Percentiles rank a stretch among this genome's conserved stretches.
Conservation (phyloP, 1,140 invertebrate genomes). For the Drosophila micromelanica region DNA sequence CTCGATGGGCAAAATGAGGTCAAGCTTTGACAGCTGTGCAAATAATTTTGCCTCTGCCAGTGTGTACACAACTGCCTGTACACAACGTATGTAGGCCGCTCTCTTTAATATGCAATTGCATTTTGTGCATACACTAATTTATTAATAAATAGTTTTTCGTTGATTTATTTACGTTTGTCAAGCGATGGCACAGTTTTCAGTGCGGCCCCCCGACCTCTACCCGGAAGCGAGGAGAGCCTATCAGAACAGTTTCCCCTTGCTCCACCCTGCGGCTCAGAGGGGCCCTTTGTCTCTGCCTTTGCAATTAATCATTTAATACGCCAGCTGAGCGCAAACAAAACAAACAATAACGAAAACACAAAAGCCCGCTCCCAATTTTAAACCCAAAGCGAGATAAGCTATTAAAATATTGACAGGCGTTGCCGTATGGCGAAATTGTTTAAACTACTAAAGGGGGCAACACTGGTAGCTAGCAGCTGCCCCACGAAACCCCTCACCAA, state of each 20-base stretch:
- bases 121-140: constrained; percentile 79
- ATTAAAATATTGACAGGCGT: constrained; percentile 72
- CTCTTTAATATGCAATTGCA: constrained; percentile 73
- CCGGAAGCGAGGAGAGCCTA: constrained; percentile 62
- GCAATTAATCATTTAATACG: constrained; percentile 50
- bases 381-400: constrained; percentile 58
- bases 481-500: not conserved
- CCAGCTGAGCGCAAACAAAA: constrained; percentile 54
- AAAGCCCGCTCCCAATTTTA: constrained; percentile 23
- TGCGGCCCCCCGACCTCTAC: not conserved
- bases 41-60: constrained; percentile 66
- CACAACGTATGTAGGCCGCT: constrained; percentile 35
- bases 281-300: not conserved
- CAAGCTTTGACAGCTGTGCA: constrained; percentile 81
- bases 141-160: constrained; percentile 73
- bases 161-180: constrained; percentile 64
- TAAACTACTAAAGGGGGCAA: constrained; percentile 47
- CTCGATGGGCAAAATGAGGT: constrained; percentile 61
- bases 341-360: constrained; percentile 19
- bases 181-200: constrained; percentile 63
- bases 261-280: not conserved
- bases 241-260: constrained; percentile 8
- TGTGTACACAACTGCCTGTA: constrained; percentile 40
- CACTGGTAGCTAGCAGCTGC: constrained; percentile 11
- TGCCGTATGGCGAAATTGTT: constrained; percentile 72